Evolutionary conservation across 1,140 invertebrate genomes (phyloP).

Genomic region (Stratiolaelaps scimitus): DNA sequence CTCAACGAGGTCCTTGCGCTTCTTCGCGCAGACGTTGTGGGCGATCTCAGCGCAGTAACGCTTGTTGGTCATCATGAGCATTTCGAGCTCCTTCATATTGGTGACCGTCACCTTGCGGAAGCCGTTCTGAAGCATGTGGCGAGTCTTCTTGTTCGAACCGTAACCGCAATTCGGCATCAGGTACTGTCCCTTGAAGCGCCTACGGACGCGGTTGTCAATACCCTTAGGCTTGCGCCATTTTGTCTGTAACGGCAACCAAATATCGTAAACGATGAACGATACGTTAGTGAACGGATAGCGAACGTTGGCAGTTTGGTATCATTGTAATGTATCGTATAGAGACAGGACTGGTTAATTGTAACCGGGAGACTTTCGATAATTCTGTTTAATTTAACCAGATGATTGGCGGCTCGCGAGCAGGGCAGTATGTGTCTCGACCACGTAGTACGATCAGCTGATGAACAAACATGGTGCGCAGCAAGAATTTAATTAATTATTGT

Average conservation of each 20-base stretch:
- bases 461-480: no score
- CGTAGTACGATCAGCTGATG: no score
- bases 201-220: constrained; percentile 98
- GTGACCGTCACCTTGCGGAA: constrained; percentile 83
- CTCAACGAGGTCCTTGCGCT: constrained; percentile 87
- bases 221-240: constrained; percentile 89
- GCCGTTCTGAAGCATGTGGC: constrained; percentile 91
- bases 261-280: no score
- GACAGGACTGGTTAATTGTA: no score
- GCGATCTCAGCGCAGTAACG: constrained; percentile 95
- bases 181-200: constrained; percentile 96
- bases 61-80: constrained; percentile 96
- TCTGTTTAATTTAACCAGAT: no score
- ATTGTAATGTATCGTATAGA: no score
- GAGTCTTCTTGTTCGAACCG: constrained; percentile 81
- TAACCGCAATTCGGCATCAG: constrained; percentile 99
- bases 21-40: constrained; percentile 88
- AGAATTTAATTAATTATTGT: no score
- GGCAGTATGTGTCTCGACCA: no score
- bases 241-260: constrained; percentile 46
- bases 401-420: no score
- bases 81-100: constrained; percentile 91
- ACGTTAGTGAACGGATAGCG: no score
- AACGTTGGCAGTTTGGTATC: no score
- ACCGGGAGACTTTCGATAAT: no score